Percentiles rank a stretch among this genome's conserved stretches.
These are phyloP conservation scores for Venustaconcha ellipsiformis DNA, from an alignment of 1,140 invertebrate genomes.

Conservation along the genomic window DNA sequence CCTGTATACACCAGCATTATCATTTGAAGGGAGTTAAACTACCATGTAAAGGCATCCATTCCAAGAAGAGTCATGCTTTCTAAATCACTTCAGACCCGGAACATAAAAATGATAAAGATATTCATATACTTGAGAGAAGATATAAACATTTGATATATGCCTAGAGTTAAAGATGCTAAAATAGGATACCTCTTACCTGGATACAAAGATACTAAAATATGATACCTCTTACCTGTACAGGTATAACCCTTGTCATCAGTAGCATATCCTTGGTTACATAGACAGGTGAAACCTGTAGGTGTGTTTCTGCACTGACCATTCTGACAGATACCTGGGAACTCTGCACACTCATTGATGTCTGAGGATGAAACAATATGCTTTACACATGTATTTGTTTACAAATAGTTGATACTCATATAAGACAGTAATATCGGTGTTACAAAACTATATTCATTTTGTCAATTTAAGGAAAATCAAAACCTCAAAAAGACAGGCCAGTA, in stretches of 20 bases:
- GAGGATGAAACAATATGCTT: conserved; percentile 17
- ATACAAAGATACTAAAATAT: background rate
- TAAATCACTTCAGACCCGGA: too few relatives aligned
- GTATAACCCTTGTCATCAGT: conserved; percentile 70
- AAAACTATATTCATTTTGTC: too few relatives aligned
- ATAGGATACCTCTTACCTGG: background rate
- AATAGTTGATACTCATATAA: too few relatives aligned
- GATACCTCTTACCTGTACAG: conserved; percentile 51
- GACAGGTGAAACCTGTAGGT: conserved; percentile 60
- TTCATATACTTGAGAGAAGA: background rate
- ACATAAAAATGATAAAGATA: too few relatives aligned
- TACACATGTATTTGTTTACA: background rate
- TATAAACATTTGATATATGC: background rate
- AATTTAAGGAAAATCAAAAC: too few relatives aligned
- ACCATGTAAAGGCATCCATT: too few relatives aligned
- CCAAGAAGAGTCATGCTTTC: too few relatives aligned
- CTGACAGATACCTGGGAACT: conserved; percentile 60
- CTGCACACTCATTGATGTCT: conserved; percentile 87
- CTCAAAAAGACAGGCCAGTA: too few relatives aligned
- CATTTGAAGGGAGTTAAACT: too few relatives aligned
- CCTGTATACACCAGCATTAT: too few relatives aligned
- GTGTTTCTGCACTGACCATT: conserved; percentile 72
- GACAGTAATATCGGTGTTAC: too few relatives aligned
- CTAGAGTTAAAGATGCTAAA: background rate
- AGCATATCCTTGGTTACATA: conserved; percentile 64